Evolutionary conservation across 1,140 invertebrate genomes (phyloP), one percentile per base, ranked within the genome.

Genomic region (Aporrectodea caliginosa): DNA sequence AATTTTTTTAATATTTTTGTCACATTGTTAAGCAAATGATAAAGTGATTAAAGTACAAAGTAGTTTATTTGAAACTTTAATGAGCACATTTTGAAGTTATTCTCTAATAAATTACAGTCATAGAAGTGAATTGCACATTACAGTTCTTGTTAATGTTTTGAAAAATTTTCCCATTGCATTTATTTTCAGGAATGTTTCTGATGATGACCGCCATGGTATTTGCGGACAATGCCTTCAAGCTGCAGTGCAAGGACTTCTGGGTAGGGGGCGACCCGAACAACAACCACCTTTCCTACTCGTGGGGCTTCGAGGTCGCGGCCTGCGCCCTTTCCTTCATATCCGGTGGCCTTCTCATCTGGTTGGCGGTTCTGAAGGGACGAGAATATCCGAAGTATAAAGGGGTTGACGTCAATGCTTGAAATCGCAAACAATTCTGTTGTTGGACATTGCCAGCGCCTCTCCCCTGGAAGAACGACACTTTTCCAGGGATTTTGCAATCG

Each of bases 241-340:
- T 81, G 14, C 80, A 81, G 76, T 81, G 80, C 80, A 78, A 78
- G 76, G 80, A 81, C 35, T 81, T 74, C 77, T 81, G 80, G 80
- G 31, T 78, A 2, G 80, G 77, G 0, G 76, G 80, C 22, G 77
- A 81, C 68, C 80, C 80, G 6, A 78, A 78, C 73, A 68, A 73
- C 77, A 81, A 81, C 70, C 80, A 75, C n/a, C 77, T 81, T 22
- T 73, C 80, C 30, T 81, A 75, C 34, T 81, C 80, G 14, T 81
- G 80, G 80, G 77, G 77, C 71, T 81, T 81, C 69, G 80, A 81
- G 69, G 73, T 81, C n/a, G 80, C 80, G 1, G 76, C 80, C 16
- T 73, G 69, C 58, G 69, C 78, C 29, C 58, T 81, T n/a, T 35
- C 76, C 27, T 78, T 81, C 77, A 78, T 81, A 14, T 73, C 80